These are phyloP conservation scores for Ditylenchus dipsaci DNA, from an alignment of 1,140 invertebrate genomes.

Conservation along the genomic window DNA sequence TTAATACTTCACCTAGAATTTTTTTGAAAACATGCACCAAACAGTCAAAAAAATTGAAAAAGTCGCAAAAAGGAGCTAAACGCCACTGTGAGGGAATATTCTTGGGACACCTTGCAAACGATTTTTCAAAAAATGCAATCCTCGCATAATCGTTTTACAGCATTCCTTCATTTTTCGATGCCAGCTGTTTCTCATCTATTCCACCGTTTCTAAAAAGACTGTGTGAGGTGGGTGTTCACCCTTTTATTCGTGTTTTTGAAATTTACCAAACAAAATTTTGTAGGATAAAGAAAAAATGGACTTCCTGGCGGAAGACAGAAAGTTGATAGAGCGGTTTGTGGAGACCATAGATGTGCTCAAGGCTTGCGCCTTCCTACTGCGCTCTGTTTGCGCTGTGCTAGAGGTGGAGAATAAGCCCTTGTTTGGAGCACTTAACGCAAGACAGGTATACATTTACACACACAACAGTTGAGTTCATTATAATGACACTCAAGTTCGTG, in stretches of 20 bases:
- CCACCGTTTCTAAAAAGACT: neutral
- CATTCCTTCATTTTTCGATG: neutral
- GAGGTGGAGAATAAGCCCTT: constrained; percentile 51
- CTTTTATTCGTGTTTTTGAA: neutral
- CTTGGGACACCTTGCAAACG: no score
- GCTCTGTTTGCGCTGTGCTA: constrained; percentile 42
- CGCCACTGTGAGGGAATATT: no score
- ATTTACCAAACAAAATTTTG: neutral
- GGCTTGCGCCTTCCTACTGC: constrained; percentile 47
- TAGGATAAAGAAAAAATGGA: neutral
- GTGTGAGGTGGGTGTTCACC: neutral
- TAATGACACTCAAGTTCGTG: no score
- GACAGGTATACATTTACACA: constrained; percentile 36
- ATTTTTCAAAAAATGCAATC: no score
- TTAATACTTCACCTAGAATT: no score
- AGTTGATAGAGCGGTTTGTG: constrained; percentile 3
- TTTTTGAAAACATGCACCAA: no score
- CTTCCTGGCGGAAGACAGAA: neutral
- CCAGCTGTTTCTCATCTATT: neutral
- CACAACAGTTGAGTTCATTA: no score
- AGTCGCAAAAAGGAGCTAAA: no score
- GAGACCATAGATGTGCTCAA: constrained; percentile 34
- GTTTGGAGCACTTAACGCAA: constrained; percentile 55
- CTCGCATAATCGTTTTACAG: no score
- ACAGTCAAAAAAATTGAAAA: no score